Percentiles rank a stretch among this genome's conserved stretches.
Evolutionary conservation across 2,113 vertebrate species (phyloP).

Genomic region (Xiphorhynchus elegans): DNA sequence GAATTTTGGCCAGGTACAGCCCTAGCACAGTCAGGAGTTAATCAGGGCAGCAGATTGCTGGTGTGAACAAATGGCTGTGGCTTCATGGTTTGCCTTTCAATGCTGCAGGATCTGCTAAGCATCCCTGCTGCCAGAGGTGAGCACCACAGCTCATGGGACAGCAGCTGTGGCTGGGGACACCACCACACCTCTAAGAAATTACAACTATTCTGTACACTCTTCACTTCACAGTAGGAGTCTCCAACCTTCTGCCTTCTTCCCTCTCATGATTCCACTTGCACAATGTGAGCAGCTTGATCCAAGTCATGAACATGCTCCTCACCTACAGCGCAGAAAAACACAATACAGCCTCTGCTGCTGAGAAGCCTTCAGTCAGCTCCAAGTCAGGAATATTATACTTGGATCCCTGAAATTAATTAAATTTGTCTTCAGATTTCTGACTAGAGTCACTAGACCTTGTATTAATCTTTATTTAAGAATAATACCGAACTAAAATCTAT

Average conservation of each 20-base stretch:
- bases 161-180: neutral
- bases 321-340: neutral
- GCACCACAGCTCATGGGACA: neutral
- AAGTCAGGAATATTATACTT: neutral
- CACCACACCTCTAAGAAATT: neutral
- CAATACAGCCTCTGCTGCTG: neutral
- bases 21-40: neutral
- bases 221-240: neutral
- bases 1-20: neutral
- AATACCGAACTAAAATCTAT: neutral
- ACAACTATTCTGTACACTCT: neutral
- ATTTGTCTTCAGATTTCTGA: neutral
- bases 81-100: fast-evolving
- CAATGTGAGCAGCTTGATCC: neutral
- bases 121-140: neutral
- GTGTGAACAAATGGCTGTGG: neutral
- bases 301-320: neutral
- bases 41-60: neutral
- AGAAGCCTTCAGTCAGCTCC: neutral
- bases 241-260: neutral
- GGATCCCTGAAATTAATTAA: neutral
- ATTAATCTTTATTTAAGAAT: neutral
- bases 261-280: neutral
- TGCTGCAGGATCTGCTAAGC: neutral
- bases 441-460: neutral